Conservation (phyloP, 2,797 vertebrate genomes). For the Phrynocephalus guinanensis region DNA sequence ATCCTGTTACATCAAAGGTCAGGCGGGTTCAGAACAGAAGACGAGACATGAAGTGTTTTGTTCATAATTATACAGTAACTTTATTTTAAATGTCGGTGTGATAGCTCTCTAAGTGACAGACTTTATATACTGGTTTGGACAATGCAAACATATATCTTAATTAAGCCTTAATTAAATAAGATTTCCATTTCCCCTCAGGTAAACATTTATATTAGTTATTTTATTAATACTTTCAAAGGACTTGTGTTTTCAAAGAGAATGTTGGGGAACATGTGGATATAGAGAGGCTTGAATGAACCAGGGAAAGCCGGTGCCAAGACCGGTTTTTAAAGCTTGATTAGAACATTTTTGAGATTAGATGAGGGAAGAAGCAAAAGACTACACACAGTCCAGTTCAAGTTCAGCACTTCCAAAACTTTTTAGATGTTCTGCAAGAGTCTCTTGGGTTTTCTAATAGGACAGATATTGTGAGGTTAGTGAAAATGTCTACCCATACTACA, state of each 20-base stretch:
- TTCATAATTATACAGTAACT: constrained; percentile 55
- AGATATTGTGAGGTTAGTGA: constrained; percentile 58
- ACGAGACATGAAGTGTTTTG: constrained; percentile 44
- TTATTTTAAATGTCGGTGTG: constrained; percentile 66
- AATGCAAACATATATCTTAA: constrained; percentile 71
- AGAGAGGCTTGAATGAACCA: not conserved
- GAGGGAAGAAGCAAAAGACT: not conserved
- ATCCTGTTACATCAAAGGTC: constrained; percentile 16
- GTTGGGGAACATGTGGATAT: constrained; percentile 28
- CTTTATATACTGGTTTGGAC: constrained; percentile 64
- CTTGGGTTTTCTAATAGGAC: constrained; percentile 53
- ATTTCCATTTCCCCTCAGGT: constrained; percentile 72
- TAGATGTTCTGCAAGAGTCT: constrained; percentile 45
- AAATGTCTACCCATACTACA: constrained; percentile 59
- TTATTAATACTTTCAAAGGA: constrained; percentile 74
- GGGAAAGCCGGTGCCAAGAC: constrained; percentile 1
- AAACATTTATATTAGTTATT: constrained; percentile 77
- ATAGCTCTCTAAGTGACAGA: constrained; percentile 63
- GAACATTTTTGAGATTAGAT: not conserved
- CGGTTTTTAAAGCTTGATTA: not conserved
- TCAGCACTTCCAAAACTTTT: not conserved
- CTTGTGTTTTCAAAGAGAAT: constrained; percentile 68
- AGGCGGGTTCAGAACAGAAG: constrained; percentile 38
- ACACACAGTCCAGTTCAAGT: too few relatives aligned
- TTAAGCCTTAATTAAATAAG: constrained; percentile 74